Conservation (phyloP, 1,140 invertebrate species). For the Aphaenogaster floridana region DNA sequence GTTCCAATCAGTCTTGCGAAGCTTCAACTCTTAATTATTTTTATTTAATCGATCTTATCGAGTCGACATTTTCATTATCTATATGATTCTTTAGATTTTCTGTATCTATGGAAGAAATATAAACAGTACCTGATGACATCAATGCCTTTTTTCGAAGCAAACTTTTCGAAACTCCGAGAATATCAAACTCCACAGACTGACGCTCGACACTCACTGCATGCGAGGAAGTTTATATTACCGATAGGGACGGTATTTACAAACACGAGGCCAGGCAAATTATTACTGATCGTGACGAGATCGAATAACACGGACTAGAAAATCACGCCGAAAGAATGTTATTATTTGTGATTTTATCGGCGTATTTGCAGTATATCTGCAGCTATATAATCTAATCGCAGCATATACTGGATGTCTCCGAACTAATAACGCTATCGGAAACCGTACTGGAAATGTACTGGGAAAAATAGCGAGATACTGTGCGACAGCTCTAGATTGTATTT, state of each 20-base stretch:
- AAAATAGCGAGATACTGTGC: neutral
- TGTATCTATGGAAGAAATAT: neutral
- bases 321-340: conserved; percentile 5
- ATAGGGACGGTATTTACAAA: conserved; percentile 39
- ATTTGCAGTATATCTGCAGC: neutral
- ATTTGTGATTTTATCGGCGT: conserved; percentile 25
- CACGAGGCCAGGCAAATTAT: neutral
- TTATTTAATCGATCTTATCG: neutral
- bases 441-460: neutral
- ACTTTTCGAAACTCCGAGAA: neutral
- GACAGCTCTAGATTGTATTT: neutral
- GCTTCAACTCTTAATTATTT: neutral
- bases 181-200: neutral
- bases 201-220: neutral
- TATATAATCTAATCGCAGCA: conserved; percentile 24
- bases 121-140: neutral
- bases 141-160: neutral
- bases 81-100: neutral
- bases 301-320: conserved; percentile 28
- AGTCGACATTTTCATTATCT: neutral
- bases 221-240: neutral
- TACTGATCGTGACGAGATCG: neutral
- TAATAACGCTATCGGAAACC: neutral
- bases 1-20: neutral
- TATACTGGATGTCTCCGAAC: neutral